These are phyloP conservation scores for Drosophila baimaii DNA, from an alignment of 1,140 invertebrate genomes.

Conservation along the genomic window DNA sequence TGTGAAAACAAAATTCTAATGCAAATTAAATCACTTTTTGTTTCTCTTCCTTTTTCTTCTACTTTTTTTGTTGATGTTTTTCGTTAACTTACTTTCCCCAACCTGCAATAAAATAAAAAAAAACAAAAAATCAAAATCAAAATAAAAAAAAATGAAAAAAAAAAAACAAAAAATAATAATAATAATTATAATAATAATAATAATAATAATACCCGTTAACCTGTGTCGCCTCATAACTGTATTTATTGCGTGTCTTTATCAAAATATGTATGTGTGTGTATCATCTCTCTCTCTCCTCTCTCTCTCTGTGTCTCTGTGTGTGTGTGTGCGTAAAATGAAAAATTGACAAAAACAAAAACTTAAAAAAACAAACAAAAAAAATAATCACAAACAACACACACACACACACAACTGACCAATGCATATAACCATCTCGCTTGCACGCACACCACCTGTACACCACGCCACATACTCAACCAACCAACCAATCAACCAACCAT, in stretches of 20 bases:
- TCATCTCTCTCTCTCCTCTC: constrained; percentile 27
- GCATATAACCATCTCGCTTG: constrained; percentile 38
- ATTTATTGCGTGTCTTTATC: constrained; percentile 49
- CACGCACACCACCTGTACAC: constrained; percentile 46
- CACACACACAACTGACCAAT: constrained; percentile 28
- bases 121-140: constrained; percentile 7
- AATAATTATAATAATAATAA: constrained; percentile 8
- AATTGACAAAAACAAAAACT: constrained; percentile 31
- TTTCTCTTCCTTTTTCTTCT: constrained; percentile 35
- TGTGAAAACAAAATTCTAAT: constrained; percentile 38
- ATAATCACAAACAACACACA: constrained; percentile 16
- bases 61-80: constrained; percentile 25
- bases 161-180: not conserved
- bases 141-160: constrained; percentile 3
- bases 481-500: constrained; percentile 5
- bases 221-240: constrained; percentile 46
- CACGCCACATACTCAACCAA: constrained; percentile 12
- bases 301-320: constrained; percentile 4
- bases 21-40: constrained; percentile 31
- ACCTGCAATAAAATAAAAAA: constrained; percentile 18
- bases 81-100: constrained; percentile 9
- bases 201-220: constrained; percentile 26
- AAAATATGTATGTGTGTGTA: constrained; percentile 52
- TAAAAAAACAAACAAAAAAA: constrained; percentile 1
- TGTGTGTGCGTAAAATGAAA: constrained; percentile 27